These are phyloP conservation scores for Cheilosia vulpina DNA, from an alignment of 2,888 invertebrate genomes.

Conservation along the genomic window DNA sequence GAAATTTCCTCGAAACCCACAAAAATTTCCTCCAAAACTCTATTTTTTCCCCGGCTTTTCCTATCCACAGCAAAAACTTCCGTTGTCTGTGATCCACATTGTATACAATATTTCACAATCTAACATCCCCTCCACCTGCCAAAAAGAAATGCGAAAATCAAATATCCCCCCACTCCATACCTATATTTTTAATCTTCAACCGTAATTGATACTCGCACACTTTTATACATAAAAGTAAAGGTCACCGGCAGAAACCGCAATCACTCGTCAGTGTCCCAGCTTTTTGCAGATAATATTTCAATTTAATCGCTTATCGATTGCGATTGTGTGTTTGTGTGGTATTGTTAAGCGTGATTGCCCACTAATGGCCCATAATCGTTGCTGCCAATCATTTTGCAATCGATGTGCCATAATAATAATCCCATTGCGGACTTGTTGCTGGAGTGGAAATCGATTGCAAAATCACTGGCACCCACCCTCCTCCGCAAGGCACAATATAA, in stretches of 20 bases:
- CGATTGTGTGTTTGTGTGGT: conserved; percentile 6
- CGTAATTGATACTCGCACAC: background rate
- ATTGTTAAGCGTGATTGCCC: conserved; percentile 35
- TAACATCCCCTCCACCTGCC: no score
- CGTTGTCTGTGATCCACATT: background rate
- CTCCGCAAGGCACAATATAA: background rate
- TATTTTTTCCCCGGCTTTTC: no score
- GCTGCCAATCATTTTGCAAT: conserved; percentile 52
- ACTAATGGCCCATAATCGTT: conserved; percentile 48
- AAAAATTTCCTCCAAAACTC: no score
- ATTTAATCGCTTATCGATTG: conserved; percentile 35
- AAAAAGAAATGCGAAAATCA: background rate
- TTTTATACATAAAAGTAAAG: conserved; percentile 6
- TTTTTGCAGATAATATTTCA: conserved; percentile 30
- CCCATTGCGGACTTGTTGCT: conserved; percentile 49
- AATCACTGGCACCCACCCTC: background rate
- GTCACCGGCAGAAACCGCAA: conserved; percentile 14
- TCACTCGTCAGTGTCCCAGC: background rate
- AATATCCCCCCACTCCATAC: background rate
- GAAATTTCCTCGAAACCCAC: no score
- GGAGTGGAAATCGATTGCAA: conserved; percentile 8
- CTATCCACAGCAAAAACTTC: no score
- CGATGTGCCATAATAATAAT: conserved; percentile 10
- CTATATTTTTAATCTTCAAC: background rate
- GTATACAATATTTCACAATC: no score